Base-by-base conservation (phyloP, 2,113 vertebrate species). In the Irena cyanogastra region DNA sequence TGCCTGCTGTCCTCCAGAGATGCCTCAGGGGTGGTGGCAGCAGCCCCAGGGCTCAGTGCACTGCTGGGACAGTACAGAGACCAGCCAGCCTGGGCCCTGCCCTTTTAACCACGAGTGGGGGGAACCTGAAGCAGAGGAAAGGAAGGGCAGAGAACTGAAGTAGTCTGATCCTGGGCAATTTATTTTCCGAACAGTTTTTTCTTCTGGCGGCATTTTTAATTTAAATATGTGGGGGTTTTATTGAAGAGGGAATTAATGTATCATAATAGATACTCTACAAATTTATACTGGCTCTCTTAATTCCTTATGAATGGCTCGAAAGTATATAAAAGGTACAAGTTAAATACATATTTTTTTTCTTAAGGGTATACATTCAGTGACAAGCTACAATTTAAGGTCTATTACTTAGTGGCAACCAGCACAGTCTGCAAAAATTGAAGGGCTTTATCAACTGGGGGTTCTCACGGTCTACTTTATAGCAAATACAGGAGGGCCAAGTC, bases 21-120 rank as follows among this genome's bases (percentile, higher is more conserved):
- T 52, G 54, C 45, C 20, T n/a, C 8, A 1, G 26, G 9, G 6
- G 5, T 21, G 27, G 27, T 3, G 2, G 41, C 23, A 69, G 54
- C 50, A 47, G 47, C 6, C 21, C 33, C 11, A 4, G 44, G 52
- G 11, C 54, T 72, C 45, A 37, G 41, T 4, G 26, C 23, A 11
- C 15, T 0, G 0, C n/a, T 85, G 15, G 4, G 9, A 61, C 20
- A 27, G 6, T 20, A 2, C 1, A 2, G 27, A 35, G 16, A 37
- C 10, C 41, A 9, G 15, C 11, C 0, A 0, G 14, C 23, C 47
- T 7, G 47, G 20, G 14, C 33, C 68, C 82, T 68, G 33, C 22
- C 7, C 20, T 45, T 75, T 26, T 11, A 63, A 79, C 21, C 17
- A 47, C 33, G 7, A 42, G 6, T 4, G 7, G 3, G 16, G 10